These are phyloP conservation scores for Drosophila planitibia DNA, from an alignment of 2,888 invertebrate genomes.

Conservation along the genomic window DNA sequence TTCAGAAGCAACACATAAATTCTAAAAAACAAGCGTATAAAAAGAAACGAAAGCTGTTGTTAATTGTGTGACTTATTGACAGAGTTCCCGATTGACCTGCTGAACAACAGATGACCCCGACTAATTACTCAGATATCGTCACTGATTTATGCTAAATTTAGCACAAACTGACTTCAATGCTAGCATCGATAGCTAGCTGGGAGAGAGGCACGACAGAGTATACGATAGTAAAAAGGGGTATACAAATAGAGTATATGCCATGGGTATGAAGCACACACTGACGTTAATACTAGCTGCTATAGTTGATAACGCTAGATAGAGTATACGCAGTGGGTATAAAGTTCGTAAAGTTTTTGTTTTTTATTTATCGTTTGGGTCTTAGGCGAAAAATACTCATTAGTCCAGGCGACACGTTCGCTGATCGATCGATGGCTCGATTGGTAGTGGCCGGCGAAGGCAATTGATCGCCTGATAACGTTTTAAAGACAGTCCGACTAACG, in stretches of 20 bases:
- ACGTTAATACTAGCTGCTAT: conserved; percentile 10
- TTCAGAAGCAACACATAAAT: conserved; percentile 40
- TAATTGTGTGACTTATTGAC: conserved; percentile 56
- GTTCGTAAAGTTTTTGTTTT: background rate
- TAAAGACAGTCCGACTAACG: conserved; percentile 55
- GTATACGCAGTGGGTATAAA: conserved; percentile 1
- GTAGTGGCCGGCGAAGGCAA: conserved; percentile 61
- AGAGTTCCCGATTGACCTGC: conserved; percentile 36
- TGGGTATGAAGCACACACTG: background rate
- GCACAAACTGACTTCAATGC: conserved; percentile 27
- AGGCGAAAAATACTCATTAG: conserved; percentile 72
- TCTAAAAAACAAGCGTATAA: conserved; percentile 14
- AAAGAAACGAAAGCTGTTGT: conserved; percentile 36
- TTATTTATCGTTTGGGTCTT: conserved; percentile 33
- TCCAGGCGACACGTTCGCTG: conserved; percentile 70
- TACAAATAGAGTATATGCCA: background rate
- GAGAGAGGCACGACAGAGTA: background rate
- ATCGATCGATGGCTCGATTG: conserved; percentile 59
- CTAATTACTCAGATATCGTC: conserved; percentile 36
- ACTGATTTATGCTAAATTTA: conserved; percentile 38
- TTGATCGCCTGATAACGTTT: conserved; percentile 72
- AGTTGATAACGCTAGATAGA: background rate
- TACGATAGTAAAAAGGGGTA: background rate
- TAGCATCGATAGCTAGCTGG: background rate
- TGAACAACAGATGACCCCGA: conserved; percentile 33